Evolutionary conservation across 2,888 invertebrate genomes (phyloP).

Genomic region (Ochropleura leucogaster): DNA sequence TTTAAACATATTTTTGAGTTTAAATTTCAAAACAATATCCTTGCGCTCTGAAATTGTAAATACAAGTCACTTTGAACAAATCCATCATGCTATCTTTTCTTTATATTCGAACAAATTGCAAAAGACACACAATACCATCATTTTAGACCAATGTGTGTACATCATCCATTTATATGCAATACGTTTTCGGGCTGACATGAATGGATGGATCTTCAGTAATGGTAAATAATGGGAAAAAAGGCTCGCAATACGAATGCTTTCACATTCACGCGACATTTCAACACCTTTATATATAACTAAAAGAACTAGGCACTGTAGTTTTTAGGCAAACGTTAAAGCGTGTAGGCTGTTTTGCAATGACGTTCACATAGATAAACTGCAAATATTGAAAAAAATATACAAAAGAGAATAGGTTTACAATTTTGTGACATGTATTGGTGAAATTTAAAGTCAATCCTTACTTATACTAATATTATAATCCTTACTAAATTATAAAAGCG

Average conservation of each 20-base stretch:
- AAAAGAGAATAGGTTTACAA: too few relatives aligned
- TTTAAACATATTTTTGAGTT: not conserved
- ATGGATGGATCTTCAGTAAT: conserved; percentile 56
- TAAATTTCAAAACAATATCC: not conserved
- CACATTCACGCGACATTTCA: not conserved
- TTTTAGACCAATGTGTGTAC: conserved; percentile 19
- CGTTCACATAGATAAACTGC: too few relatives aligned
- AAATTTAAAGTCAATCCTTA: too few relatives aligned
- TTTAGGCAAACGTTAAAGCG: too few relatives aligned
- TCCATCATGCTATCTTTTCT: conserved; percentile 8
- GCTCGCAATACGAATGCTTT: conserved; percentile 24
- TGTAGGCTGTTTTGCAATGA: too few relatives aligned
- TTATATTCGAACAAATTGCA: conserved; percentile 1
- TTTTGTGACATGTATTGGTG: too few relatives aligned
- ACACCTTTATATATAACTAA: not conserved
- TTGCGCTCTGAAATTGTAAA: not conserved
- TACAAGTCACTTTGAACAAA: not conserved
- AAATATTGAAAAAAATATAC: too few relatives aligned
- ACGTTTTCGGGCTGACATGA: conserved; percentile 47
- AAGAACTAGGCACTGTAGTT: too few relatives aligned
- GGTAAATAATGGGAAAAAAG: conserved; percentile 51
- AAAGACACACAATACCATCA: conserved; percentile 1
- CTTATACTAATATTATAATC: too few relatives aligned
- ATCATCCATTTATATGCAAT: conserved; percentile 22
- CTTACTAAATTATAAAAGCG: too few relatives aligned